Conservation (phyloP, 2,888 invertebrate species). For the Tridacna crocea region DNA sequence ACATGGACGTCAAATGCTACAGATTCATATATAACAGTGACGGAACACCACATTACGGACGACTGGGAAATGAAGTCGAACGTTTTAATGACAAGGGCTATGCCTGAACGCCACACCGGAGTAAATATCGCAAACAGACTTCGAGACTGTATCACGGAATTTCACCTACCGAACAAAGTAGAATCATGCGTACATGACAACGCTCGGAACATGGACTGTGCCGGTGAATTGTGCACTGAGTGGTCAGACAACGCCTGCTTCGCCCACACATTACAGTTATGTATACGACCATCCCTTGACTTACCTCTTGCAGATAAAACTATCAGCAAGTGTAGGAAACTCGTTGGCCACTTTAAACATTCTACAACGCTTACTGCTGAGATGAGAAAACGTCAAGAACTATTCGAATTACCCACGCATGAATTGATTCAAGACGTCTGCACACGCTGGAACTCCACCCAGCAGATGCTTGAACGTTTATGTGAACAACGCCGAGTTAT, state of each 20-base stretch:
- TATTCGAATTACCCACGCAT: conserved; percentile 26
- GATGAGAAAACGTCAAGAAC: conserved; percentile 30
- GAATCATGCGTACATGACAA: conserved; percentile 31
- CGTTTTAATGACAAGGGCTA: conserved; percentile 1
- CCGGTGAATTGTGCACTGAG: conserved; percentile 13
- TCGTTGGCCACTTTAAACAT: conserved; percentile 42
- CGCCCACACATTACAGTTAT: conserved; percentile 41
- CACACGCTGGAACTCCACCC: conserved; percentile 40
- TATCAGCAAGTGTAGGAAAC: conserved; percentile 19
- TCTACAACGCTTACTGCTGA: conserved; percentile 41
- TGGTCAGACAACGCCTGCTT: conserved; percentile 32
- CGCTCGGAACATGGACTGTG: conserved; percentile 22
- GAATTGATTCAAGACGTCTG: conserved; percentile 32
- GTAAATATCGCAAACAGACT: conserved; percentile 17
- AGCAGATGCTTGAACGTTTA: conserved; percentile 27
- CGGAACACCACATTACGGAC: conserved; percentile 30
- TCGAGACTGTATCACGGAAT: conserved; percentile 30
- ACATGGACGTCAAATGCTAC: conserved; percentile 34
- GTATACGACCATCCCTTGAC: conserved; percentile 33
- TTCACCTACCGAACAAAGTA: conserved; percentile 22
- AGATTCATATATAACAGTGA: conserved; percentile 33
- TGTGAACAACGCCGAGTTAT: conserved; percentile 32
- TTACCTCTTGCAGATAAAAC: conserved; percentile 10
- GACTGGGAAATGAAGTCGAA: conserved; percentile 13
- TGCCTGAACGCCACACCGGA: conserved; percentile 18